Evolutionary conservation across 2,888 invertebrate species (phyloP).

Genomic region (Romanomermis culicivorax): DNA sequence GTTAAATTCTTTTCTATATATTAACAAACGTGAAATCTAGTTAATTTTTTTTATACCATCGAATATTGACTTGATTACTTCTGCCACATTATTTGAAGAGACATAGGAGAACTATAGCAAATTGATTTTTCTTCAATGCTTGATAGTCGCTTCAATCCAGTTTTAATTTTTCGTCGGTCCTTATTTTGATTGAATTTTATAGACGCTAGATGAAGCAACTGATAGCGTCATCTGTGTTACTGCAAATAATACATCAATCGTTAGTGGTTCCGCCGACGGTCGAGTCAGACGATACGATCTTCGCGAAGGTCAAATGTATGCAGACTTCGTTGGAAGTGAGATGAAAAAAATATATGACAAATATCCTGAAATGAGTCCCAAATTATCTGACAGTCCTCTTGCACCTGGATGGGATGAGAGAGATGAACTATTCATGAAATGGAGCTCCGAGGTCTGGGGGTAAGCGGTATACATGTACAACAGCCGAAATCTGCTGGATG

Average conservation of each 20-base stretch:
- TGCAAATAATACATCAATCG: slow-evolving; percentile 67
- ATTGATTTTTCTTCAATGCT: too few relatives aligned
- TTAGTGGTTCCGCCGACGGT: slow-evolving; percentile 70
- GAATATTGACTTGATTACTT: background rate
- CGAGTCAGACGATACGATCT: slow-evolving; percentile 72
- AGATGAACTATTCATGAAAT: background rate
- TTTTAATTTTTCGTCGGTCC: too few relatives aligned
- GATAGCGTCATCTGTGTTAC: slow-evolving; percentile 47
- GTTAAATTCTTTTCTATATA: slow-evolving; percentile 21
- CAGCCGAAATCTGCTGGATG: too few relatives aligned
- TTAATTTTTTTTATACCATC: background rate
- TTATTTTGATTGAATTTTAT: too few relatives aligned
- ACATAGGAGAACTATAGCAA: too few relatives aligned
- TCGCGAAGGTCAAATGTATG: slow-evolving; percentile 54
- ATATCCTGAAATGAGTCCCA: background rate
- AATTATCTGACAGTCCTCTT: background rate
- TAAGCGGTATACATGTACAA: too few relatives aligned
- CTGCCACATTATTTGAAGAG: background rate
- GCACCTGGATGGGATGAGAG: too few relatives aligned
- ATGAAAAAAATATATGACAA: slow-evolving; percentile 9
- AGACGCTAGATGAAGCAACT: slow-evolving; percentile 63
- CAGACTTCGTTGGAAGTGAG: slow-evolving; percentile 60
- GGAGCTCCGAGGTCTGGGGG: too few relatives aligned
- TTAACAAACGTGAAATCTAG: background rate
- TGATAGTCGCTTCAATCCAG: too few relatives aligned